Percentiles rank a stretch among this genome's conserved stretches.
These are phyloP conservation scores for Theretra japonica DNA, from an alignment of 2,888 invertebrate species.

Conservation along the genomic window DNA sequence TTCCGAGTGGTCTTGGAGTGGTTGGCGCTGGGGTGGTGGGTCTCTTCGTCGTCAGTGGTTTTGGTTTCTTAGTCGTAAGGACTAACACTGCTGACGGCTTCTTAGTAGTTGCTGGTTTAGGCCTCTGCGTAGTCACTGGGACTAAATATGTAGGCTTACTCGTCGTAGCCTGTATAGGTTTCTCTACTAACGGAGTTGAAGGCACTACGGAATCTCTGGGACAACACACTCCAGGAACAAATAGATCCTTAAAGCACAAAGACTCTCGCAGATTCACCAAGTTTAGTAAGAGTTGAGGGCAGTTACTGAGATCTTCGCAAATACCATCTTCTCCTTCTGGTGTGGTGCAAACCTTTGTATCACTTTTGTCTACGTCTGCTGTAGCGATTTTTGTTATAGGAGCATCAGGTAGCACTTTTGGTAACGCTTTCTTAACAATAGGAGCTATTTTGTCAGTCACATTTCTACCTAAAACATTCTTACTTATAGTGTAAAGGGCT, in stretches of 20 bases:
- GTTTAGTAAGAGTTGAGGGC: constrained; percentile 93
- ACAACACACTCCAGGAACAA: constrained; percentile 97
- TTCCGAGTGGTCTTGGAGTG: constrained; percentile 58
- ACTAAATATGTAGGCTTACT: constrained; percentile 74
- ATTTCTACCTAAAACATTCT: constrained; percentile 89
- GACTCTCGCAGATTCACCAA: constrained; percentile 93
- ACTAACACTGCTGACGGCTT: constrained; percentile 63
- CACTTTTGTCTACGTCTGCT: constrained; percentile 76
- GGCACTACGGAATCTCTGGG: constrained; percentile 84
- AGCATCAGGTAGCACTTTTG: constrained; percentile 73
- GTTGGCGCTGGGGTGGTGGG: constrained; percentile 56
- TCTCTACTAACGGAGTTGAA: constrained; percentile 60
- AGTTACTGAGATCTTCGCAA: constrained; percentile 95
- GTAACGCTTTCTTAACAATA: constrained; percentile 82
- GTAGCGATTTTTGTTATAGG: constrained; percentile 76
- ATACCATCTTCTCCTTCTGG: constrained; percentile 91
- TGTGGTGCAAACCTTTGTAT: constrained; percentile 89
- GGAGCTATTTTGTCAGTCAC: constrained; percentile 93
- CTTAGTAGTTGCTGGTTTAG: constrained; percentile 55
- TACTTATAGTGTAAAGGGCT: constrained; percentile 91
- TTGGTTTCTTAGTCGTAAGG: constrained; percentile 65
- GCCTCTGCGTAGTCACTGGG: constrained; percentile 72
- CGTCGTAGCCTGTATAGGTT: constrained; percentile 66
- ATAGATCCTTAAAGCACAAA: constrained; percentile 95
- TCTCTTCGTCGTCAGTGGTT: constrained; percentile 56